phyloP scores from a whole-genome alignment of 2,797 vertebrate species.

The Notolepis coatsorum region DNA sequence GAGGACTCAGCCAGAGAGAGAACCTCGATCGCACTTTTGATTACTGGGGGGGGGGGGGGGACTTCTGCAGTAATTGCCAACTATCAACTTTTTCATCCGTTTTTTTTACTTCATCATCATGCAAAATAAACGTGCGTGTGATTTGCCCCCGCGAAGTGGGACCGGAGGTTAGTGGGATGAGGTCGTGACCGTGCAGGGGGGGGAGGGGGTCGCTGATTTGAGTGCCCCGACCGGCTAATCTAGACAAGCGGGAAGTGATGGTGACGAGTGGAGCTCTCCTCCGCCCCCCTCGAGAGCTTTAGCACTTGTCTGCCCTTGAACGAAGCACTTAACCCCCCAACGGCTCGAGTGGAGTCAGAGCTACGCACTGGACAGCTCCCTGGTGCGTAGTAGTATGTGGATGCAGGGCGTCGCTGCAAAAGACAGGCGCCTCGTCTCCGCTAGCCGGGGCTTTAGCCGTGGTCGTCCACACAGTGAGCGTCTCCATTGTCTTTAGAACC shows the following conservation, averaged over 20 bases:
- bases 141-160: background rate
- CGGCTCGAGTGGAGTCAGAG: no score
- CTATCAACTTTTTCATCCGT: conserved; percentile 2
- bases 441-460: no score
- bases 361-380: no score
- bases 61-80: background rate
- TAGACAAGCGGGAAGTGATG: background rate
- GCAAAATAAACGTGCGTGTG: background rate
- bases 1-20: background rate
- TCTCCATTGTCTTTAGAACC: no score
- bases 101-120: background rate
- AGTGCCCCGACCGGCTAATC: conserved; percentile 1
- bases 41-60: background rate
- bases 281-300: background rate
- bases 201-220: background rate
- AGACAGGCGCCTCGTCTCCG: no score
- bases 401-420: no score
- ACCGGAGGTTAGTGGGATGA: background rate
- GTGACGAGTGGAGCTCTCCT: background rate
- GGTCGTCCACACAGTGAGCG: no score
- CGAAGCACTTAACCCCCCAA: conserved; percentile 33
- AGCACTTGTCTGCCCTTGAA: background rate
- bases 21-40: conserved; percentile 12
- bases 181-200: background rate
- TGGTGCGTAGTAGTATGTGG: no score